Percentiles rank a stretch among this genome's conserved stretches.
These are phyloP conservation scores for Ophonus ardosiacus DNA, from an alignment of 2,888 invertebrate species.

Conservation along the genomic window DNA sequence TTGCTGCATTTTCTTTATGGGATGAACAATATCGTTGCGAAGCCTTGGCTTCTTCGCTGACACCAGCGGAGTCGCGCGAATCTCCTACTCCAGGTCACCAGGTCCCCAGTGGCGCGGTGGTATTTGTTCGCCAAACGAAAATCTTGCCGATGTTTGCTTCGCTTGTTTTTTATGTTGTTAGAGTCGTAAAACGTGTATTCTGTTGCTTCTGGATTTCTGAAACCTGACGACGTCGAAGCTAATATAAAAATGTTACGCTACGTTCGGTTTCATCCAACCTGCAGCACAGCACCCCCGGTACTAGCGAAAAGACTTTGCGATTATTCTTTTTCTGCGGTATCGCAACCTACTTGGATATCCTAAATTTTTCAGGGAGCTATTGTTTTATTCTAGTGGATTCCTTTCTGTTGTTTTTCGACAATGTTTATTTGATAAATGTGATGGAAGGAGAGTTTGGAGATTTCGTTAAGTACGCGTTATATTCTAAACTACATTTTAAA, in stretches of 20 bases:
- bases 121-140: constrained; percentile 57
- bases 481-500: background rate
- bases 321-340: constrained; percentile 7
- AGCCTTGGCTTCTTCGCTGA: background rate
- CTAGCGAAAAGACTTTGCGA: background rate
- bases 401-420: constrained; percentile 19
- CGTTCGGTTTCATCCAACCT: constrained; percentile 15
- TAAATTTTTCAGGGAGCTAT: constrained; percentile 6
- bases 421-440: constrained; percentile 32
- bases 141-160: constrained; percentile 55
- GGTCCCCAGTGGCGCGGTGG: constrained; percentile 46
- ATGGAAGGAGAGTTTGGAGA: background rate
- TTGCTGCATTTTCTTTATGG: background rate
- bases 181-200: constrained; percentile 59
- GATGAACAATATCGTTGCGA: background rate
- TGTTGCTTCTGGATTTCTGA: constrained; percentile 58
- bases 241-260: constrained; percentile 59
- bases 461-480: constrained; percentile 5
- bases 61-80: background rate
- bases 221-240: constrained; percentile 51
- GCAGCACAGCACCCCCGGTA: background rate
- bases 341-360: background rate
- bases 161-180: constrained; percentile 59
- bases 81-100: background rate
- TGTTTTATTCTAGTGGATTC: constrained; percentile 30